Conservation (phyloP, 2,797 vertebrate genomes). For the Oreochromis mossambicus region DNA sequence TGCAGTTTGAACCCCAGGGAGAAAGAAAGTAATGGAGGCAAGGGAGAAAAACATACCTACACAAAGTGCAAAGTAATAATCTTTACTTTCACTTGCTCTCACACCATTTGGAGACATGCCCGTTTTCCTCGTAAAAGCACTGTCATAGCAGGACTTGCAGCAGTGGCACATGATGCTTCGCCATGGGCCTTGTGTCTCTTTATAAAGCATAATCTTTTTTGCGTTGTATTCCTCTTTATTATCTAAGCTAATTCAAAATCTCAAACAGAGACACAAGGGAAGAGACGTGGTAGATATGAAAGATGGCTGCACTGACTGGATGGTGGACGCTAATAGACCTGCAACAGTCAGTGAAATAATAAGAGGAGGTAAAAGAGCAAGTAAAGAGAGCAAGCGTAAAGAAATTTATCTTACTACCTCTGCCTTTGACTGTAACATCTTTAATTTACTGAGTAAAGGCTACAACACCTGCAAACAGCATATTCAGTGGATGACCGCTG, state of each 20-base stretch:
- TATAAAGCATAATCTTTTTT: conserved; percentile 12
- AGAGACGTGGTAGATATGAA: neutral
- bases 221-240: conserved; percentile 14
- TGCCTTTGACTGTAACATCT: conserved; percentile 2
- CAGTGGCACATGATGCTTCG: neutral
- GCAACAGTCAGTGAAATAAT: conserved; percentile 13
- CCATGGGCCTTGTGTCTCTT: neutral
- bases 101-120: neutral
- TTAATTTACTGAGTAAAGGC: neutral
- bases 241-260: conserved; percentile 13
- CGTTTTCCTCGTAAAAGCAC: neutral
- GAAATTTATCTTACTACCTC: neutral
- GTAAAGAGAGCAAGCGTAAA: neutral
- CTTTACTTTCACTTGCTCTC: conserved; percentile 5
- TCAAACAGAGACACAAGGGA: neutral
- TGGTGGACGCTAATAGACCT: neutral
- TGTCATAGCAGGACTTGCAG: neutral
- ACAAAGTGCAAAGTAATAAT: conserved; percentile 8
- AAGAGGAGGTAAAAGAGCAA: neutral
- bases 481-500: neutral
- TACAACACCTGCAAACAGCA: neutral
- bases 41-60: conserved; percentile 3
- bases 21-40: conserved; percentile 4
- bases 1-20: conserved; percentile 19
- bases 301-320: neutral